phyloP scores from a whole-genome alignment of 2,888 invertebrate species.

The Lycocerus yunnanus region DNA sequence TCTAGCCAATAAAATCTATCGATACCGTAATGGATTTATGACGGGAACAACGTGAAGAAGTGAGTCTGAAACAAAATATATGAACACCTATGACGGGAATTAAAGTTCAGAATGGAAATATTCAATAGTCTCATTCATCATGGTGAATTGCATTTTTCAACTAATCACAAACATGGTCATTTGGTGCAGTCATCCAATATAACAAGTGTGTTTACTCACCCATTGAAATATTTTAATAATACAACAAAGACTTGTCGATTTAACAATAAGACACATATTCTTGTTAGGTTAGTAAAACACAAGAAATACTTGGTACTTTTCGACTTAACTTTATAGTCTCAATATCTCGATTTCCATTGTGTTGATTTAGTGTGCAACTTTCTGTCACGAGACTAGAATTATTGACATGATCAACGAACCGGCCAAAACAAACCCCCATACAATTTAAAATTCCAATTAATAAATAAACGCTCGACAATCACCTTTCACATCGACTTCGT shows the following conservation, averaged over 20 bases:
- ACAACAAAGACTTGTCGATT: neutral
- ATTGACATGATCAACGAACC: neutral
- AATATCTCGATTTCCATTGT: neutral
- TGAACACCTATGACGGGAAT: neutral
- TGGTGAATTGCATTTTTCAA: slow-evolving; percentile 47
- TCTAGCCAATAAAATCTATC: neutral
- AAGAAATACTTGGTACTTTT: neutral
- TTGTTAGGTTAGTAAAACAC: neutral
- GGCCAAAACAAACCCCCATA: neutral
- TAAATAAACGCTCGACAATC: neutral
- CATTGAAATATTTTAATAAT: slow-evolving; percentile 13
- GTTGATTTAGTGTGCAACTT: neutral
- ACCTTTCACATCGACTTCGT: slow-evolving; percentile 14
- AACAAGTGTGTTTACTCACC: slow-evolving; percentile 30
- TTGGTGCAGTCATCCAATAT: slow-evolving; percentile 33
- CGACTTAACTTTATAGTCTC: neutral
- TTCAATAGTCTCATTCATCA: slow-evolving; percentile 36
- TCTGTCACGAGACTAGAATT: neutral
- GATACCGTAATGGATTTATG: neutral
- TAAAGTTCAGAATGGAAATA: neutral
- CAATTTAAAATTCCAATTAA: neutral
- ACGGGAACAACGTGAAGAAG: neutral
- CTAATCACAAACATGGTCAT: slow-evolving; percentile 31
- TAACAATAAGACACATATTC: neutral
- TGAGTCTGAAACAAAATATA: neutral